Conservation (phyloP, 2,797 vertebrate genomes). For the Luscinia luscinia region DNA sequence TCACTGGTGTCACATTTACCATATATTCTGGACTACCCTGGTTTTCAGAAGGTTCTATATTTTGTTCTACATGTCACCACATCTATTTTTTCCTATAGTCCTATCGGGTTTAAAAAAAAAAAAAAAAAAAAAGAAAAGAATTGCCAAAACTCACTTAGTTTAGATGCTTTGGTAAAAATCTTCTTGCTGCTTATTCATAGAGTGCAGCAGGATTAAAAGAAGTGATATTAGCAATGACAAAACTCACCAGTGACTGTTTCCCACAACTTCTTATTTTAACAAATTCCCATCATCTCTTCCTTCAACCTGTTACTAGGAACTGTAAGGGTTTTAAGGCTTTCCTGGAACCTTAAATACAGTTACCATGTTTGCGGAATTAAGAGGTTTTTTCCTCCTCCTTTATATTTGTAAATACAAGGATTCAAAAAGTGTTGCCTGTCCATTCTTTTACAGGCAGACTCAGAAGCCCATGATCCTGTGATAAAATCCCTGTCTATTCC, state of each 20-base stretch:
- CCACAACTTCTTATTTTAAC: not conserved
- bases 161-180: not conserved
- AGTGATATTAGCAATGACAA: not conserved
- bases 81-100: not conserved
- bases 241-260: not conserved
- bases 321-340: not conserved
- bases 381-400: not conserved
- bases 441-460: not conserved
- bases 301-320: not conserved
- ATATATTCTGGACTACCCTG: not conserved
- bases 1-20: fast-evolving
- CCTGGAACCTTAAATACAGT: not conserved
- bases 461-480: not conserved
- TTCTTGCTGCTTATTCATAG: not conserved
- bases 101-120: fast-evolving
- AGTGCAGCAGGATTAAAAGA: not conserved
- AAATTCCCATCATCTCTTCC: not conserved
- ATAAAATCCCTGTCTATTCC: not conserved
- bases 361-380: not conserved
- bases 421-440: not conserved
- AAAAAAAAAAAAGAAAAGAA: not conserved
- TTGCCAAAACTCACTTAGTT: not conserved
- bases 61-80: not conserved
- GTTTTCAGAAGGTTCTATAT: not conserved
- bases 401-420: not conserved